A percentile compares a stretch with the other conserved stretches of the same genome.
These are phyloP conservation scores for Aelia acuminata DNA, from an alignment of 2,888 invertebrate species.

Conservation along the genomic window DNA sequence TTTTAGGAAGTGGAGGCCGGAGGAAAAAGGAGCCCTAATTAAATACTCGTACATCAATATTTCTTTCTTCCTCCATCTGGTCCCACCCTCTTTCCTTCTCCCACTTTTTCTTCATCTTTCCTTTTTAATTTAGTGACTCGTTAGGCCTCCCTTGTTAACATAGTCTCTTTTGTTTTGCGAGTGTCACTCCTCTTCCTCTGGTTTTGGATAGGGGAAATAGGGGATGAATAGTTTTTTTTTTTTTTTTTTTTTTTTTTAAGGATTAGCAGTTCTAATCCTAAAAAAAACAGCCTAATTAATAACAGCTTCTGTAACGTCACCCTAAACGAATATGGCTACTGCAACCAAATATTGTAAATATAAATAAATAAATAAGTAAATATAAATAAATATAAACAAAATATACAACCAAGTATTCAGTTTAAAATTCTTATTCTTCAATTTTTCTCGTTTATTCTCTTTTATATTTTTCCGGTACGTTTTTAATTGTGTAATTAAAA, in stretches of 20 bases:
- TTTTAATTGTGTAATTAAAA: no score
- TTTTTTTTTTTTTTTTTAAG: background rate
- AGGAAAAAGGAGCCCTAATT: slow-evolving; percentile 58
- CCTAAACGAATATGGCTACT: no score
- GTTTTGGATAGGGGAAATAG: background rate
- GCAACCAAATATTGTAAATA: no score
- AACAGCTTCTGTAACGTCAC: no score
- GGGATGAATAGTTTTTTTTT: background rate
- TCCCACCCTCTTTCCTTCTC: slow-evolving; percentile 33
- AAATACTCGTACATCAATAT: slow-evolving; percentile 61
- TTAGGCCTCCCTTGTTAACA: slow-evolving; percentile 54
- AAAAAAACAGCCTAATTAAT: background rate
- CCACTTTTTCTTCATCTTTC: slow-evolving; percentile 47
- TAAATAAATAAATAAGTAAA: no score
- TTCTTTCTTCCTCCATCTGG: slow-evolving; percentile 58
- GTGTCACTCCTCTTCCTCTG: slow-evolving; percentile 7
- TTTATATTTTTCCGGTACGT: no score
- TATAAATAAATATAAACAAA: no score
- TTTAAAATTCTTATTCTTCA: no score
- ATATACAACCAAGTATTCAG: no score
- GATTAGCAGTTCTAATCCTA: slow-evolving; percentile 14
- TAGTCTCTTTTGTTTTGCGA: slow-evolving; percentile 41
- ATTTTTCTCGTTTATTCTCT: no score
- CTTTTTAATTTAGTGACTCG: slow-evolving; percentile 52
- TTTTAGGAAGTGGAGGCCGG: slow-evolving; percentile 24